Base-by-base conservation (phyloP, 1,140 invertebrate genomes). In the Lordiphosa collinella region DNA sequence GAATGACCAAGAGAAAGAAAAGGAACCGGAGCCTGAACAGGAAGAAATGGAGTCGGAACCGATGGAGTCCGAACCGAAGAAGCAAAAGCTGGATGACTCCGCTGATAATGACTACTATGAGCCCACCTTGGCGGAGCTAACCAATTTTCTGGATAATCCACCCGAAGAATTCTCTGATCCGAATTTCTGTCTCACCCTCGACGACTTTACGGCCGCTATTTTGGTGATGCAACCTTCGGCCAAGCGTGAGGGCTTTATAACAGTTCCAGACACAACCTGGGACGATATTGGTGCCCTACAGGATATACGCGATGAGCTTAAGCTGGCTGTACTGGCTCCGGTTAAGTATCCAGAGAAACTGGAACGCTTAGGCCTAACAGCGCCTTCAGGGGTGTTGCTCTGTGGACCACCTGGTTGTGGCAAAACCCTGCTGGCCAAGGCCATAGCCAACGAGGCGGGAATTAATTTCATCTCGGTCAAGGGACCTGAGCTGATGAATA, bases 401-500 rank as follows among this genome's bases (percentile, higher is more conserved):
- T 98, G 95, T 90, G 98, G 98, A 11, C 98, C 98, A 22, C 98
- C 98, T n/a, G 88, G 94, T 18, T 95, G 94, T 90, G 97, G 97
- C 34, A 98, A 98, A 92, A 98, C 97, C 0, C 91, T 98, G 22
- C 75, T 98, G 32, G 96, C 96, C 2, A 98, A 98, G 91, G 98
- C 97, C 22, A 93, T 99, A 48, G 96, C 97, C 4, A 98, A 99
- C 91, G 97, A 99, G 90, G 95, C 96, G 48, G 97, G 96, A 35
- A 95, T 99, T 8, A 99, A 98, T 90, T 99, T 99, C 72, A 97
- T 99, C 65, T 97, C 96, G 10, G 96, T 99, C 8, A 99, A 99
- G 90, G 98, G 98, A 9, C 97, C 98, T 7, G 98, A 99, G 90
- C 89, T 99, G 16, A 90, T 99, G 14, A 99, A 97, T 82, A 99